Conservation (phyloP, 2,113 vertebrate species). For the Grallaria varia region DNA sequence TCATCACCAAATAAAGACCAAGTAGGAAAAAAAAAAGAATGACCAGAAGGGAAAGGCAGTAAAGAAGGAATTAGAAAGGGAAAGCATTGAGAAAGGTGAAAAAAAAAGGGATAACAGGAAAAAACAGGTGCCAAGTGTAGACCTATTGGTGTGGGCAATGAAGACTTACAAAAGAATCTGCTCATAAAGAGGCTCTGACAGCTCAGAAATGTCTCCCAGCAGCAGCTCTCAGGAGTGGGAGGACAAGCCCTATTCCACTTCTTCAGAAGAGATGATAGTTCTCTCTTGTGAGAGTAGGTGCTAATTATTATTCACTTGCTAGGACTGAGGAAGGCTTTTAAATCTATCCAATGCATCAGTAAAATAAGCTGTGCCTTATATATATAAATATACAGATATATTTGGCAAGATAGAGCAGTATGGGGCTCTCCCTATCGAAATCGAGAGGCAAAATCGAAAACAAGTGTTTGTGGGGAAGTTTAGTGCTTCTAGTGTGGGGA, state of each 20-base stretch:
- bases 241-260: neutral
- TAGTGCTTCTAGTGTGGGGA: neutral
- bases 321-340: neutral
- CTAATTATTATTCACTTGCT: conserved; percentile 39
- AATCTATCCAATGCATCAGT: neutral
- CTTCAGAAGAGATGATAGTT: neutral
- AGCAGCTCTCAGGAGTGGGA: conserved; percentile 40
- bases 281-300: neutral
- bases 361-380: neutral
- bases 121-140: neutral
- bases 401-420: neutral
- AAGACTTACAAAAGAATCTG: conserved; percentile 23
- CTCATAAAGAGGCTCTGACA: conserved; percentile 27
- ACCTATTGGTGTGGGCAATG: neutral
- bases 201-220: conserved; percentile 38
- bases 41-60: neutral
- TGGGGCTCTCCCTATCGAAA: rapidly evolving
- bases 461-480: neutral
- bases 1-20: neutral
- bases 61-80: neutral
- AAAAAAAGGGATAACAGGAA: neutral
- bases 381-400: neutral
- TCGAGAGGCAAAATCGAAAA: neutral
- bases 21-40: neutral
- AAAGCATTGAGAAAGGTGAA: neutral